A percentile compares a stretch with the other conserved stretches of the same genome.
phyloP scores from a whole-genome alignment of 1,140 invertebrate genomes.

The Brachionus asplanchnoidis region DNA sequence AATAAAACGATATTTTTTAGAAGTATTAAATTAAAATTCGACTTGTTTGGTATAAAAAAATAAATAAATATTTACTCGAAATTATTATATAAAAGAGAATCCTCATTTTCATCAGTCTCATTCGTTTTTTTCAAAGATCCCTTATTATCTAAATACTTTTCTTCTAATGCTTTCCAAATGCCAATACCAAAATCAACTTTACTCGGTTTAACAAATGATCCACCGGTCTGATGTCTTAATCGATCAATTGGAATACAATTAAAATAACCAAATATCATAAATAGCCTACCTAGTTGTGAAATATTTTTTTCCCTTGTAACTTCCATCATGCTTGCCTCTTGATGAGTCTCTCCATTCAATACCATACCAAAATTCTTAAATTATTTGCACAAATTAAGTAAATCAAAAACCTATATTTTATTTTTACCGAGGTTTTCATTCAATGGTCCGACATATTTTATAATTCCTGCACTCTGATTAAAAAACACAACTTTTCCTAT shows the following conservation, averaged over 20 bases:
- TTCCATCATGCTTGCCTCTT: conserved; percentile 84
- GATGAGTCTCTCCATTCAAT: conserved; percentile 84
- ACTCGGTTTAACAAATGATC: conserved; percentile 76
- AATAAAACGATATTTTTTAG: no score
- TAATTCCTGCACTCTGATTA: not conserved
- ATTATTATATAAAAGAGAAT: conserved; percentile 33
- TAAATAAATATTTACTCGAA: conserved; percentile 10
- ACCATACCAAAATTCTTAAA: conserved; percentile 69
- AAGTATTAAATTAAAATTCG: no score
- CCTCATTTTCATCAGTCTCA: not conserved
- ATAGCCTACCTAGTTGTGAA: conserved; percentile 68
- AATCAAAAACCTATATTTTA: no score
- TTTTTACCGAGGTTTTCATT: not conserved
- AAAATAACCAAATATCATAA: not conserved
- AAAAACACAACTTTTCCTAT: not conserved
- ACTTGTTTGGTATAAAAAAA: no score
- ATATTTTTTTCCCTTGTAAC: conserved; percentile 71
- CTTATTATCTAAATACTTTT: conserved; percentile 61
- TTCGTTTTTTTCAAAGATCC: conserved; percentile 49
- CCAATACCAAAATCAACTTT: conserved; percentile 70
- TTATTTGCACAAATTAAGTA: no score
- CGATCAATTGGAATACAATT: not conserved
- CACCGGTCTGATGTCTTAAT: conserved; percentile 59
- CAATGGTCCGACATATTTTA: conserved; percentile 23
- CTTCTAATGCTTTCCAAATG: conserved; percentile 67